These are phyloP conservation scores for Tragelaphus eurycerus DNA, from an alignment of 2,797 vertebrate genomes.

Conservation along the genomic window DNA sequence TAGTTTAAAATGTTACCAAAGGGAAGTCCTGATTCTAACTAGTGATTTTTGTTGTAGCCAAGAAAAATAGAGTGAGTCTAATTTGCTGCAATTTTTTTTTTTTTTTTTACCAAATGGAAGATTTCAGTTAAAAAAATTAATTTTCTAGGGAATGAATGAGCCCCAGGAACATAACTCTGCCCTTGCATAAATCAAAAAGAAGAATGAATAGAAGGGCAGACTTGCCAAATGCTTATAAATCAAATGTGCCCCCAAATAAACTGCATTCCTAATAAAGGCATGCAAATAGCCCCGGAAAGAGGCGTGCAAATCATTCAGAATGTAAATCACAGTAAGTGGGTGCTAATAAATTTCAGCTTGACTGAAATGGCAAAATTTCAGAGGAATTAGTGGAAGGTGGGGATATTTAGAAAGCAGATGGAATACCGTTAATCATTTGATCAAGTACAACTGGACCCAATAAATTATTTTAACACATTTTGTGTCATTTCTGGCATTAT, in stretches of 20 bases:
- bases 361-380: constrained; percentile 82
- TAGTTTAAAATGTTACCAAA: background rate
- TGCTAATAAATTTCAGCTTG: constrained; percentile 83
- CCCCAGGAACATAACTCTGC: constrained; percentile 51
- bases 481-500: background rate
- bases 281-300: constrained; percentile 82
- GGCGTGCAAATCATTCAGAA: constrained; percentile 78
- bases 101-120: constrained; percentile 57
- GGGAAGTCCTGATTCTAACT: background rate
- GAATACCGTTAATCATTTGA: constrained; percentile 78
- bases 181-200: constrained; percentile 77
- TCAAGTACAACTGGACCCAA: constrained; percentile 76
- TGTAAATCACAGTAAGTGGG: constrained; percentile 83
- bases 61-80: constrained; percentile 50
- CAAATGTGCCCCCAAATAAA: constrained; percentile 80
- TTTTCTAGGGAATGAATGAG: constrained; percentile 55
- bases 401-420: constrained; percentile 80
- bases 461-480: constrained; percentile 74
- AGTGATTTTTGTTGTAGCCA: constrained; percentile 31
- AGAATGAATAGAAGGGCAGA: constrained; percentile 76
- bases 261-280: constrained; percentile 80
- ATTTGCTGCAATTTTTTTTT: constrained; percentile 37
- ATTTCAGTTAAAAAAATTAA: constrained; percentile 67
- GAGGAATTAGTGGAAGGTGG: constrained; percentile 79
- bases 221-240: constrained; percentile 81